Conservation (phyloP, 2,113 vertebrate species). For the Nycticebus coucang region DNA sequence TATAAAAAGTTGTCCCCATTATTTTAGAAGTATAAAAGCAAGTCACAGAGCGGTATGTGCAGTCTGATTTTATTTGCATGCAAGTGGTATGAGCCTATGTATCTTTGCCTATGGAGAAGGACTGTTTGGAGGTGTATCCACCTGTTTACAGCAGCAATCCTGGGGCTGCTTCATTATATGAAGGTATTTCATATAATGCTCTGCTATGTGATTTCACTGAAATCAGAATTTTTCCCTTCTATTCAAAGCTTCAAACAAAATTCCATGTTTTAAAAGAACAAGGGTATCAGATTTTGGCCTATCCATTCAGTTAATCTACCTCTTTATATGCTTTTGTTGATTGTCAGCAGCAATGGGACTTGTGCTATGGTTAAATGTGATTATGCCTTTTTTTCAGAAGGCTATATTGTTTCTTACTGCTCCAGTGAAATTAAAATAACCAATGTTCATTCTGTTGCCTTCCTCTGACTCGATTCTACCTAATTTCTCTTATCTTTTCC, state of each 20-base stretch:
- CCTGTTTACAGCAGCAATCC: background rate
- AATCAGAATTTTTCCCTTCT: background rate
- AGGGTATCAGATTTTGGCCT: background rate
- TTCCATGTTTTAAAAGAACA: background rate
- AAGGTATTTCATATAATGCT: background rate
- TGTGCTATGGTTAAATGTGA: background rate
- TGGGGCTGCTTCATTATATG: background rate
- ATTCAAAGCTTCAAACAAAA: conserved; percentile 9
- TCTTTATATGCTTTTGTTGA: background rate
- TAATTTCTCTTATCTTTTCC: background rate
- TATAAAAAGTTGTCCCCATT: background rate
- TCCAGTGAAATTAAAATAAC: background rate
- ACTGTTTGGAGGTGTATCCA: background rate
- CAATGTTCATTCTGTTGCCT: background rate
- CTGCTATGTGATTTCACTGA: background rate
- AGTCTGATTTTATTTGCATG: background rate
- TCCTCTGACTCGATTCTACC: background rate
- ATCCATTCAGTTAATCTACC: background rate
- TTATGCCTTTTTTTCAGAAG: background rate
- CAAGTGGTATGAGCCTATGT: background rate
- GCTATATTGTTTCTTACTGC: background rate
- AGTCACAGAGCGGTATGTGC: background rate
- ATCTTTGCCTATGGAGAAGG: background rate
- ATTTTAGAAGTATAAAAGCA: background rate
- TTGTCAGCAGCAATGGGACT: background rate